These are phyloP conservation scores for Mus minutoides DNA, from an alignment of 2,797 vertebrate species.

Conservation along the genomic window DNA sequence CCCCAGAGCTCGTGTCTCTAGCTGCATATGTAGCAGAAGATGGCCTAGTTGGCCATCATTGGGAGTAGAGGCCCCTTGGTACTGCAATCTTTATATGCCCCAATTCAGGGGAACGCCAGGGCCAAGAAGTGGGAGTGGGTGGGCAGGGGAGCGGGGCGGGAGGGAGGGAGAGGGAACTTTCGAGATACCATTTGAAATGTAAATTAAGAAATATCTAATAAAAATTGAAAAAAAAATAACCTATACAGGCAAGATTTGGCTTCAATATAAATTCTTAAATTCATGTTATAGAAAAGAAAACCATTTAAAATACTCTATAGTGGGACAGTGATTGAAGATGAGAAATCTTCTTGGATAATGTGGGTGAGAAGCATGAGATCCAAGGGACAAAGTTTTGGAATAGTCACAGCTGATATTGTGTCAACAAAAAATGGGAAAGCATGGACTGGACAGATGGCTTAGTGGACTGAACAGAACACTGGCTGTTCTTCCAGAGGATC, in stretches of 20 bases:
- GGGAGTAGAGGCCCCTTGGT: too few species aligned
- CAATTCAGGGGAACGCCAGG: too few species aligned
- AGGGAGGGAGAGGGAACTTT: too few species aligned
- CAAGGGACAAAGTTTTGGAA: neutral
- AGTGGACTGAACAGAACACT: neutral
- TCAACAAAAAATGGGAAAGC: constrained; percentile 1
- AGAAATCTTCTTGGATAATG: neutral
- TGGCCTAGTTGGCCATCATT: too few species aligned
- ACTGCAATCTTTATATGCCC: too few species aligned
- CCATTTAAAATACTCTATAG: neutral
- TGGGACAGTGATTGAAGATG: neutral
- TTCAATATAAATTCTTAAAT: neutral
- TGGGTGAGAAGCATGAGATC: neutral
- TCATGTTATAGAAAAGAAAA: neutral
- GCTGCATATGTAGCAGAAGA: too few species aligned
- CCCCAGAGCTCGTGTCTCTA: too few species aligned
- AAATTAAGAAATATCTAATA: too few species aligned
- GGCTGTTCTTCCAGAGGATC: neutral
- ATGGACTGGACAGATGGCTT: neutral
- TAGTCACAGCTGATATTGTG: neutral
- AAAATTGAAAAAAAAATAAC: neutral
- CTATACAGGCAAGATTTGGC: neutral
- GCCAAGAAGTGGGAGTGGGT: too few species aligned
- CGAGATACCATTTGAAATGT: too few species aligned
- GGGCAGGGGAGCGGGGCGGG: too few species aligned